Evolutionary conservation across 2,888 invertebrate species (phyloP), one percentile per base, ranked within the genome.

Genomic region (Drosophila lacicola): DNA sequence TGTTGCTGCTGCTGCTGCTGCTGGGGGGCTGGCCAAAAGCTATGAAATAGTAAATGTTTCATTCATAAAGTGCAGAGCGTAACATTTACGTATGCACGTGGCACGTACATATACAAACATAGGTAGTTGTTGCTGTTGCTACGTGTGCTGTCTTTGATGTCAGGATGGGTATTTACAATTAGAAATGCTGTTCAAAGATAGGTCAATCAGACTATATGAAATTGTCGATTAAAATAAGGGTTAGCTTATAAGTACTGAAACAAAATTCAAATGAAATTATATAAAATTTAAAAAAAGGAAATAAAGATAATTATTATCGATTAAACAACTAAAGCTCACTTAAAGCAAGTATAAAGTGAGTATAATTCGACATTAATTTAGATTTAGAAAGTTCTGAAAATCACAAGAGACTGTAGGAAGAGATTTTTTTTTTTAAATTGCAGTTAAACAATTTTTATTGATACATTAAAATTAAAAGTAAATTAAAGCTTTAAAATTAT

Each of bases 31-130:
- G 42, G 53, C 64, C 62, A 56, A 51, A 50, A 70, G 65, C 49
- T 65, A 53, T 50, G 51, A 66, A 79, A 67, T 80, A 77, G 72
- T 73, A 71, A 77, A 79, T 82, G 70, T 78, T 82, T 83, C 85
- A 83, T 83, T 83, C 80, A 82, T 82, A 81, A 85, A 77, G 54
- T 45, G 82, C 63, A 67, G 21, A 69, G 61, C 75, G 71, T 70
- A 73, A 76, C 65, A 71, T 65, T 78, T 67, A 73, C 70, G 70
- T 55, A 68, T 81, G 67, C 78, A 81, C 78, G 80, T 81, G 82
- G 69, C 63, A 60, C 60, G 10, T 41, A 19, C 42, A 54, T n/a
- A 34, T n/a, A 21, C 33, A n/a, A 37, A 17, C 10, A 34, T 34
- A 13, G 4, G 41, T 29, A 51, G 47, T 29, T 42, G 39, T 44